Base-by-base conservation (phyloP, 2,797 vertebrate genomes). In the Enteromius argenteus region DNA sequence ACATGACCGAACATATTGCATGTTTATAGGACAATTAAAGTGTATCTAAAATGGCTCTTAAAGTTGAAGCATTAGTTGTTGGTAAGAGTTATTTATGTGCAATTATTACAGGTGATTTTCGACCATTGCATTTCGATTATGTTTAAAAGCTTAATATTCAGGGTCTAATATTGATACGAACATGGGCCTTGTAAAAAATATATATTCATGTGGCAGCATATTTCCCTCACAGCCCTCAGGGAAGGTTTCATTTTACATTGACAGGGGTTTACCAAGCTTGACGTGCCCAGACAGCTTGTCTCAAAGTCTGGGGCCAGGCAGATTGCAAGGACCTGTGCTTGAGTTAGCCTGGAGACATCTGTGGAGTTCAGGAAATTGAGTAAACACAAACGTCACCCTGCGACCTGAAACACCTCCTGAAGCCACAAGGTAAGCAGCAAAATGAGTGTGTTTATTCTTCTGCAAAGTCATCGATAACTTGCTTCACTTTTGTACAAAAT, bases 271-370 rank as follows among this genome's bases (percentile, higher is more conserved):
- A 83, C 56, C 68, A 67, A 66, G 75, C 75, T 86, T 86, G 80
- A 78, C 79, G 37, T 82, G 74, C 84, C 73, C 79, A 86, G 85
- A 86, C 85, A 74, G 80, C 81, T 86, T 66, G 80, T 66, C 79
- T 69, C 51, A 39, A 60, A 62, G 56, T 60, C 60, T 79, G 85
- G 80, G 74, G 75, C 80, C 67, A 66, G 46, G 68, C 53, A 62
- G 42, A 71, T 75, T 49, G 39, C 53, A 60, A 85, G 77, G 15
- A 64, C 32, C 49, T 77, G 56, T 44, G 56, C 49, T 78, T 53
- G 74, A 42, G 74, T 83, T 72, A 72, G 58, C 74, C 80, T 53
- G 60, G 21, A 80, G 60, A 75, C 58, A 74, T 85, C 56, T 46
- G 23, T 75, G 30, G 74, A 69, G 37, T 78, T 37, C 49, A 35